Evolutionary conservation across 1,140 invertebrate genomes (phyloP), one percentile per base, ranked within the genome.

Genomic region (Octopus bimaculoides): DNA sequence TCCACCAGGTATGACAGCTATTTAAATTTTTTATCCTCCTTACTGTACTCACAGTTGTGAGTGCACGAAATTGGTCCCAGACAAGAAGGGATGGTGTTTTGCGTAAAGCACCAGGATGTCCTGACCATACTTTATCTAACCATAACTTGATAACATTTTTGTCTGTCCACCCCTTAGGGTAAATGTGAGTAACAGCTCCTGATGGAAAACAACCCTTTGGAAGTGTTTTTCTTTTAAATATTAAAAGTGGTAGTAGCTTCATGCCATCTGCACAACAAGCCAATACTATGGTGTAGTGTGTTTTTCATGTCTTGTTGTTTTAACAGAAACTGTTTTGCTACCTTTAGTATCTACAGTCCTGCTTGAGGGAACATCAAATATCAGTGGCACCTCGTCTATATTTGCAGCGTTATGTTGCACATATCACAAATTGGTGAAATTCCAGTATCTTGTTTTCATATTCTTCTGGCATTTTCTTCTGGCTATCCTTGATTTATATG

Each of bases 331-430:
- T 10, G 77, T 69, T 78, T 81, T 83, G 4, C 41, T 8, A 10
- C 83, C 84, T 54, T 78, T 82, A 26, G 74, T 9, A 73, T 83
- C 78, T n/a, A 85, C 79, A 26, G 83, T 85, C 20, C 52, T n/a
- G 52, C 79, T 84, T 4, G 69, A 53, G 14, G 81, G 83, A n/a
- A 83, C 78, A 54, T 85, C 80, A 75, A 82, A 83, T 14, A 78
- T 81, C 78, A 85, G 55, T 5, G 80, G 82, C 12, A 75, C 80
- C 75, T 86, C 82, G 61, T 86, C 84, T 82, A 85, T 86, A 75
- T 85, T 84, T 53, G 69, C 78, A 52, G 81, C 84, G 9, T 53
- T n/a, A 66, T 12, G n/a, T 12, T 66, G 26, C 3, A 12, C n/a
- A 66, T 66, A 66, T 66, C 61, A 66, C 61, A 66, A 66, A 66